These are phyloP conservation scores for Cyanistes caeruleus DNA, from an alignment of 2,113 vertebrate genomes.

Conservation along the genomic window DNA sequence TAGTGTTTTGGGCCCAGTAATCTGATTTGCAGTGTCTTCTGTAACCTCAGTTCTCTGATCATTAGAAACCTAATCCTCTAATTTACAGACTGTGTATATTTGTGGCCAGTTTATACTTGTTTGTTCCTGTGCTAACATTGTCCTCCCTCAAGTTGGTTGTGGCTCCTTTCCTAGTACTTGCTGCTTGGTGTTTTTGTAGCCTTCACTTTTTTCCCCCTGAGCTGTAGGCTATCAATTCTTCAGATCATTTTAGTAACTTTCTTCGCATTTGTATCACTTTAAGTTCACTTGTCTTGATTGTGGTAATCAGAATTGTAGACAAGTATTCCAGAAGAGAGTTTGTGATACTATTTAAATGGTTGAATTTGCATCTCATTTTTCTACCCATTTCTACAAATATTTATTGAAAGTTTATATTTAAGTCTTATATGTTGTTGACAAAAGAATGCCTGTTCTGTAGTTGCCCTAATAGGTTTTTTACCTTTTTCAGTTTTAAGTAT, in stretches of 20 bases:
- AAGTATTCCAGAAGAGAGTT: background rate
- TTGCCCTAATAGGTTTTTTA: background rate
- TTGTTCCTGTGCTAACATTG: conserved; percentile 20
- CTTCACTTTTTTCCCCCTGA: background rate
- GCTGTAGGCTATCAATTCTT: background rate
- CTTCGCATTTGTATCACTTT: background rate
- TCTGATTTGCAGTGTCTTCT: conserved; percentile 36
- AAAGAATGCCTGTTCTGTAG: background rate
- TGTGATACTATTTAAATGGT: background rate
- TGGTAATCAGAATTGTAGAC: background rate
- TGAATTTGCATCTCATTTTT: background rate
- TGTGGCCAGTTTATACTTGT: conserved; percentile 45
- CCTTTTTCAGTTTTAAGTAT: background rate
- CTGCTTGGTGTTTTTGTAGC: background rate
- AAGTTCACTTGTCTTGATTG: background rate
- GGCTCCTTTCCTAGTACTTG: background rate
- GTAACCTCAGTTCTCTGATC: conserved; percentile 37
- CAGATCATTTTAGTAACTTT: background rate
- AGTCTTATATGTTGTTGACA: background rate
- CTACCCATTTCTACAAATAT: background rate
- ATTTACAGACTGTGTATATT: conserved; percentile 32
- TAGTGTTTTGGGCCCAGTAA: conserved; percentile 16
- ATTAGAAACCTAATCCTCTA: conserved; percentile 60
- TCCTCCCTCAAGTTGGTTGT: background rate
- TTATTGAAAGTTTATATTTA: background rate